A percentile compares a stretch with the other conserved stretches of the same genome.
Evolutionary conservation across 2,113 vertebrate genomes (phyloP).

Genomic region (Bettongia penicillata): DNA sequence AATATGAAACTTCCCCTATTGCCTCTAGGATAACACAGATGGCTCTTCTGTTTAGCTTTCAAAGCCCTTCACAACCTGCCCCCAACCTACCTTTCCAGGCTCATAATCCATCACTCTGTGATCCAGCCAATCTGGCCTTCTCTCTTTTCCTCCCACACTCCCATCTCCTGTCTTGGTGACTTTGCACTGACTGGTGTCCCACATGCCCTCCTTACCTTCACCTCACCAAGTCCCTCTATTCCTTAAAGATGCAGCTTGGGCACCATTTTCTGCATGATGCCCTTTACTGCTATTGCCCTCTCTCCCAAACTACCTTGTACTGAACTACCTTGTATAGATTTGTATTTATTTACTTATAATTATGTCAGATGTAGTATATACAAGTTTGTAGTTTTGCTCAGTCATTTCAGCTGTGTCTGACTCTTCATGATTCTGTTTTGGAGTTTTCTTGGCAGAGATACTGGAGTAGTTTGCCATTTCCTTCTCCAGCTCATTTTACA

Average conservation of each 20-base stretch:
- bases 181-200: not conserved
- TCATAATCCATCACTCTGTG: not conserved
- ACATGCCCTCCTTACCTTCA: not conserved
- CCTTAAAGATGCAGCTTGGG: not conserved
- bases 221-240: not conserved
- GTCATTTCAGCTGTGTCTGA: too few relatives aligned
- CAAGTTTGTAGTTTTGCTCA: not conserved
- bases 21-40: not conserved
- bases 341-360: not conserved
- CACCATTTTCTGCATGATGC: not conserved
- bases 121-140: not conserved
- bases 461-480: not conserved
- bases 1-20: not conserved
- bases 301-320: not conserved
- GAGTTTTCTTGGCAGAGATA: not conserved
- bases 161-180: not conserved
- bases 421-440: too few relatives aligned
- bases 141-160: not conserved
- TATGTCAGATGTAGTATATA: not conserved
- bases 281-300: not conserved
- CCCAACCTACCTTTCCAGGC: not conserved
- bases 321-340: not conserved
- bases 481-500: not conserved
- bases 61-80: not conserved
- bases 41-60: not conserved